Evolutionary conservation across 2,888 invertebrate species (phyloP), one percentile per base, ranked within the genome.

Genomic region (Gymnosoma rotundatum): DNA sequence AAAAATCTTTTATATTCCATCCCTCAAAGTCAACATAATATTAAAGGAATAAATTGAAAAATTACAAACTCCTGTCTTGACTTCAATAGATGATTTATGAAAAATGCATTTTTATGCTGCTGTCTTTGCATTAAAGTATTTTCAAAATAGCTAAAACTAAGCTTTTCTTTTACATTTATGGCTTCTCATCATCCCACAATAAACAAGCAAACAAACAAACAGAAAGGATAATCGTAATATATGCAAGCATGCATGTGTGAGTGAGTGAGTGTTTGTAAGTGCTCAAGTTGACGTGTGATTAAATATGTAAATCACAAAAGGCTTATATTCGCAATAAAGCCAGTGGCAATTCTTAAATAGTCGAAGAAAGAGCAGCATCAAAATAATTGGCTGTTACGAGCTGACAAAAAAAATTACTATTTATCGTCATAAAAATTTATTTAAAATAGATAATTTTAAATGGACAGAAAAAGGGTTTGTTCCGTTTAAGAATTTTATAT

Each of bases 41-140:
- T 18, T 14, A 42, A 54, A 21, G 25, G 0, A 74, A 74, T 54
- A 45, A 18, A 70, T 58, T 20, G 42, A 16, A 63, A 38, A 54
- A 54, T 63, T 52, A 20, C 16, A 63, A 74, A 74, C 54, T 63
- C 54, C 63, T 21, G 25, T 74, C 16, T 38, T 42, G 50, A 38
- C 25, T 54, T 63, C 9, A 52, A 54, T 16, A 54, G 42, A 48
- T 75, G 32, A 64, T 56, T 45, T 75, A 75, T 81, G 75, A 75
- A 81, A 70, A 50, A 75, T 75, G 64, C 50, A 81, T 74, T 38
- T 56, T 21, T 8, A 56, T 69, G 54, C 38, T 54, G 52, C 32
- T 72, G 12, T 42, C 9, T 63, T 54, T n/a, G 21, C 52, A 73
- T 42, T 63, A 63, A 48, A 48, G 14, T 6, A 1, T 18, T 52